Percentiles rank a stretch among this genome's conserved stretches.
Conservation (phyloP, 2,797 vertebrate genomes). For the Pseudochirops cupreus region DNA sequence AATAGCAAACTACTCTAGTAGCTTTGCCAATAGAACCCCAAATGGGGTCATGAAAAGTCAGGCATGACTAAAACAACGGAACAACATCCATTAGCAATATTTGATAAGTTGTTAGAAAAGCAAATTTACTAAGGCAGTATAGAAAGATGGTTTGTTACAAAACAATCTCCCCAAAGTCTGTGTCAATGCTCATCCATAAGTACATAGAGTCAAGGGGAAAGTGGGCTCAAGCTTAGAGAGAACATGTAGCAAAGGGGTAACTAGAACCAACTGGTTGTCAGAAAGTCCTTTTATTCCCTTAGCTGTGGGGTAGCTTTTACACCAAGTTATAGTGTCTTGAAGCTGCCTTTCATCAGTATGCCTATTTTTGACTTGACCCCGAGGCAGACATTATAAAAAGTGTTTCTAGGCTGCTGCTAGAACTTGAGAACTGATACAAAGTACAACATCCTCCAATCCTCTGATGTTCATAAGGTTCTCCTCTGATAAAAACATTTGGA, state of each 20-base stretch:
- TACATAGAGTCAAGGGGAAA: neutral
- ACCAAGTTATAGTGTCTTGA: neutral
- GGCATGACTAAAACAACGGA: neutral
- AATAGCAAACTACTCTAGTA: neutral
- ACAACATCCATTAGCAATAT: neutral
- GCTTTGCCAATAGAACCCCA: neutral
- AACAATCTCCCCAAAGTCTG: neutral
- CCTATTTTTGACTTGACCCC: neutral
- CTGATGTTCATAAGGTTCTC: neutral
- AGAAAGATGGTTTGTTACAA: neutral
- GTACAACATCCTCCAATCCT: neutral
- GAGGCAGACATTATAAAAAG: neutral
- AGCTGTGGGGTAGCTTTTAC: neutral
- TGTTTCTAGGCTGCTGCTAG: neutral
- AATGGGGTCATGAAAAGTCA: neutral
- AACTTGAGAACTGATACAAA: neutral
- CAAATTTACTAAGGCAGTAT: neutral
- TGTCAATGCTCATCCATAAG: neutral
- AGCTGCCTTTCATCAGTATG: neutral
- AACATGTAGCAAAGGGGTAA: neutral
- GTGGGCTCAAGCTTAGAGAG: neutral
- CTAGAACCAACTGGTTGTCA: neutral
- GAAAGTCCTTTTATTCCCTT: neutral
- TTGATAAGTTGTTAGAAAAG: neutral
- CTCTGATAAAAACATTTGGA: neutral